Evolutionary conservation across 1,140 invertebrate species (phyloP).

Genomic region (Lerema accius): DNA sequence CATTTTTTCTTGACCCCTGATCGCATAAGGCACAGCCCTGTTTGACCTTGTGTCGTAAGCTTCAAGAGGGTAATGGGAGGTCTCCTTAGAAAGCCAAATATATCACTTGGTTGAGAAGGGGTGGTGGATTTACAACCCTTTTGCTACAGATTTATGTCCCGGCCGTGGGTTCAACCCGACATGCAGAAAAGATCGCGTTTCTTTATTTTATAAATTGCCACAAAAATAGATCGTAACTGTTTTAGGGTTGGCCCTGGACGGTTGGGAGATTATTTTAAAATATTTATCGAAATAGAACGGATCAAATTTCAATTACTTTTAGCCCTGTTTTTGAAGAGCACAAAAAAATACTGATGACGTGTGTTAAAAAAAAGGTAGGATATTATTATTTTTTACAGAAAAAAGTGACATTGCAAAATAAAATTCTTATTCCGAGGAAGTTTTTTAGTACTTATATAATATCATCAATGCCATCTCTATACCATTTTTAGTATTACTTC

Average conservation of each 20-base stretch:
- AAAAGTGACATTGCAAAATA: too few species aligned
- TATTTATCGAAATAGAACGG: conserved; percentile 26
- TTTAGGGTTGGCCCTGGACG: conserved; percentile 31
- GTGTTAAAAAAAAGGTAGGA: too few species aligned
- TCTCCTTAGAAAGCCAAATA: conserved; percentile 47
- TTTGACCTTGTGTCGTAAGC: conserved; percentile 31
- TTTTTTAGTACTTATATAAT: too few species aligned
- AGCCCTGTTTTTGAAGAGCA: background rate
- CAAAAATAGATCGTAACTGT: conserved; percentile 58
- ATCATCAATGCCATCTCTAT: too few species aligned
- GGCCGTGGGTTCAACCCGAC: conserved; percentile 59
- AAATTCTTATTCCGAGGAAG: too few species aligned
- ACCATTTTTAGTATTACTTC: too few species aligned
- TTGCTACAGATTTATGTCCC: conserved; percentile 70
- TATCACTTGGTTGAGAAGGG: conserved; percentile 59
- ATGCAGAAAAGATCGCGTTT: conserved; percentile 75
- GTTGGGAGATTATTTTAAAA: conserved; percentile 22
- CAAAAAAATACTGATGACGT: background rate
- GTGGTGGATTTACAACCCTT: conserved; percentile 76
- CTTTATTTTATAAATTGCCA: conserved; percentile 73
- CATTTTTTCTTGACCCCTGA: conserved; percentile 43
- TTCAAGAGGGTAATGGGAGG: conserved; percentile 26
- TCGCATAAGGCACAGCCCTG: conserved; percentile 3
- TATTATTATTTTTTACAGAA: too few species aligned
- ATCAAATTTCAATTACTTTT: conserved; percentile 32